These are phyloP conservation scores for Cygnus olor DNA, from an alignment of 2,797 vertebrate species.

Conservation along the genomic window DNA sequence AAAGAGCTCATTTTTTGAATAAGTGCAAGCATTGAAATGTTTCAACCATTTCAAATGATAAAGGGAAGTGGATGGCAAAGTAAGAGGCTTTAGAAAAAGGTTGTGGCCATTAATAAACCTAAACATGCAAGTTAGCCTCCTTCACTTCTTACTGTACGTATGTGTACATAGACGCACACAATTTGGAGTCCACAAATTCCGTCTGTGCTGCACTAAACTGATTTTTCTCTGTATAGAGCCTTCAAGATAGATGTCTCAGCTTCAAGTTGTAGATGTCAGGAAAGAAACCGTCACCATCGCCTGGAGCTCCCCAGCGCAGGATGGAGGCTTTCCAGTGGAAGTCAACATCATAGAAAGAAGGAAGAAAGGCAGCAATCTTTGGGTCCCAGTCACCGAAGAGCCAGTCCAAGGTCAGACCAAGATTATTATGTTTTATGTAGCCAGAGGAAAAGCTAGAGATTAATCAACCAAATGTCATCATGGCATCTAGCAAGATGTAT, in stretches of 20 bases:
- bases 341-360: constrained; percentile 75
- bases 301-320: constrained; percentile 70
- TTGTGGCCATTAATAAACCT: background rate
- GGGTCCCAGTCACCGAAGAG: constrained; percentile 75
- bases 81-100: background rate
- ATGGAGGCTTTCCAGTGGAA: constrained; percentile 74
- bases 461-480: background rate
- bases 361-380: constrained; percentile 79
- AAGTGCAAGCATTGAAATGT: background rate
- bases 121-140: background rate
- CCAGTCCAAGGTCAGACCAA: constrained; percentile 73
- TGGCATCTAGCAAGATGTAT: background rate
- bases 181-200: background rate
- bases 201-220: background rate
- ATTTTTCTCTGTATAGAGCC: constrained; percentile 58
- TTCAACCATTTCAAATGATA: background rate
- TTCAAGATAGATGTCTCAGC: constrained; percentile 66
- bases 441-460: background rate
- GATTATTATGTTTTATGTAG: background rate
- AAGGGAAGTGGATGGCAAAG: background rate
- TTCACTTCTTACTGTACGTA: background rate
- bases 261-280: constrained; percentile 73
- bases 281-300: constrained; percentile 76
- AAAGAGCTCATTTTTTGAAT: background rate
- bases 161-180: background rate